Base-by-base conservation (phyloP, 2,888 invertebrate genomes). In the Agelastica alni region DNA sequence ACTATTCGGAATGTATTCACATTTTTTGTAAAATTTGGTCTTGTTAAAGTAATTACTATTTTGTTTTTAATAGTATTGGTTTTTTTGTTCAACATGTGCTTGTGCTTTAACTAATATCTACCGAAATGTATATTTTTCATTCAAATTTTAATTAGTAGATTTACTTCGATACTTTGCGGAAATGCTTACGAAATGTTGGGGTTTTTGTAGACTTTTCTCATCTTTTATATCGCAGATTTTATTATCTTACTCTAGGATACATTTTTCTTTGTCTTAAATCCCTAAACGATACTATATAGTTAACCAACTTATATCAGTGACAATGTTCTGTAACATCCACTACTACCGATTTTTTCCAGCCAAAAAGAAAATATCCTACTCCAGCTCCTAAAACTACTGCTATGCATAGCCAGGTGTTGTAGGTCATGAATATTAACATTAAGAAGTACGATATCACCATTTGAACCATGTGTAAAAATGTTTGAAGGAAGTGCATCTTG, bases 401-500 rank as follows among this genome's bases (percentile, higher is more conserved):
- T 41, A 92, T 75, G 75, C 95, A 95, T 54, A 97, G 82, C 93
- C 94, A 96, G 12, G 89, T 87, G 74, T 96, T 96, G 83, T 93
- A 96, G 1, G 96, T 96, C 96, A 96, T 96, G 75, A 96, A 96
- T 65, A 96, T 91, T 75, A 96, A 80, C 96, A 96, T 96, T 43
- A 96, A 82, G 78, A 95, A 88, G 78, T 96, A 96, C 64, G 94
- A 93, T 59, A 96, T 80, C 53, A 93, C 83, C 70, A 96, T 91
- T 79, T 96, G 96, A 13, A 96, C 70, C 58, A 94, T 87, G 74
- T 96, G 96, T 12, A 96, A 83, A 42, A 87, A 77, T 10, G 96
- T 95, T 78, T 96, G 96, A 77, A 88, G 86, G 51, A 85, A 83
- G 76, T 96, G 96, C 73, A 88, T 86, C 68, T 81, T 75, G 68